Evolutionary conservation across 2,797 vertebrate species (phyloP).

Genomic region (Aphelocoma californica): DNA sequence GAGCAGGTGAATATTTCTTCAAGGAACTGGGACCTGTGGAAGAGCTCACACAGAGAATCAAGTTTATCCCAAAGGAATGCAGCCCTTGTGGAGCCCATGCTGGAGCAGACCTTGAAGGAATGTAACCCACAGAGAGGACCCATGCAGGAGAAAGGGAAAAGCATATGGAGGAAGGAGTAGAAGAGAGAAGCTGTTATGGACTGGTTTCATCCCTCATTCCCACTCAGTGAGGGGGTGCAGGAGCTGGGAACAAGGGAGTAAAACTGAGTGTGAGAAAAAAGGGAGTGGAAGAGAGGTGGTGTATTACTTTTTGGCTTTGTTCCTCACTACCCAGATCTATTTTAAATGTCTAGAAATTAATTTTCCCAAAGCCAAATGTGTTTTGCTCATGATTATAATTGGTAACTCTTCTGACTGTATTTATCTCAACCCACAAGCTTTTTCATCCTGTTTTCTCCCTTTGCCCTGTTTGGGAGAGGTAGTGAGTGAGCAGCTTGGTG

Average conservation of each 20-base stretch:
- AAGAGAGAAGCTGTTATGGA: not conserved
- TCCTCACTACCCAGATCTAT: not conserved
- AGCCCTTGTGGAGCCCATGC: not conserved
- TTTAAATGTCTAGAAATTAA: not conserved
- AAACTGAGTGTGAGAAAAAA: accelerated
- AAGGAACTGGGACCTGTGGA: not conserved
- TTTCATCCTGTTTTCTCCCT: not conserved
- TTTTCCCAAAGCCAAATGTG: not conserved
- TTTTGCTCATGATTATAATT: not conserved
- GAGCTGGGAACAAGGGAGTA: not conserved
- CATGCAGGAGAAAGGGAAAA: not conserved
- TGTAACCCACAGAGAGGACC: not conserved
- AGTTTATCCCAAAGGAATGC: not conserved
- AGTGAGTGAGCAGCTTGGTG: not conserved
- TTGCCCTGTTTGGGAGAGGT: accelerated
- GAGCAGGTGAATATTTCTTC: not conserved
- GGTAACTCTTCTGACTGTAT: not conserved
- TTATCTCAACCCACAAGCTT: not conserved
- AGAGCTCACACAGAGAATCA: not conserved
- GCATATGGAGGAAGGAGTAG: not conserved
- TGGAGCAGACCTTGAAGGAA: not conserved
- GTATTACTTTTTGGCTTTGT: not conserved
- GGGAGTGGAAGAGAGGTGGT: accelerated
- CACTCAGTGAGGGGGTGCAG: accelerated
- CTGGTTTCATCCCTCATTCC: not conserved